phyloP scores from a whole-genome alignment of 1,140 invertebrate species.

The Drosophila seguyi region DNA sequence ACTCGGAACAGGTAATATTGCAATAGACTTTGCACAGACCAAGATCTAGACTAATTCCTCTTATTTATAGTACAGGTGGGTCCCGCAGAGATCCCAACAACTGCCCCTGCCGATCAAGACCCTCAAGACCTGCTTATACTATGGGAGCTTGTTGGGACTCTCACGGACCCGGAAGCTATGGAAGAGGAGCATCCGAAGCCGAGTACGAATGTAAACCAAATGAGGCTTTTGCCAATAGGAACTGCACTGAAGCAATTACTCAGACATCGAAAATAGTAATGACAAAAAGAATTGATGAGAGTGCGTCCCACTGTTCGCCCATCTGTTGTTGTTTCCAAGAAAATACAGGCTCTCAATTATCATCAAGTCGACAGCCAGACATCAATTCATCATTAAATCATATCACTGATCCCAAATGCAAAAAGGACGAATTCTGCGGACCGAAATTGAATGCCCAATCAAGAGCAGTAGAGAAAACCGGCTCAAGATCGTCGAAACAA shows the following conservation, averaged over 20 bases:
- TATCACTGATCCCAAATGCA: neutral
- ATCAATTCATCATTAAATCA: neutral
- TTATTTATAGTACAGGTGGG: constrained; percentile 4
- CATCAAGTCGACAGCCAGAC: neutral
- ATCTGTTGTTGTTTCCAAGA: neutral
- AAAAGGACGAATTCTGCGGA: neutral
- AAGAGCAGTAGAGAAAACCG: too few species aligned
- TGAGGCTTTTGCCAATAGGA: neutral
- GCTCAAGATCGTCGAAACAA: neutral
- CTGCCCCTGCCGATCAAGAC: neutral
- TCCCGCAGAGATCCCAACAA: neutral
- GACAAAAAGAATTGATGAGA: neutral
- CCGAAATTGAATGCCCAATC: neutral
- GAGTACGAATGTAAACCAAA: neutral
- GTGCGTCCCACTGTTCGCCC: too few species aligned
- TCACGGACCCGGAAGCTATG: too few species aligned
- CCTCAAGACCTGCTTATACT: neutral
- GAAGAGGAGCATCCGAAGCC: neutral
- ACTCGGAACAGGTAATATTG: neutral
- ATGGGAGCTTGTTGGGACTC: neutral
- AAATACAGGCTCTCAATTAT: neutral
- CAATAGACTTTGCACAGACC: neutral
- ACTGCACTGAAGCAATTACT: constrained; percentile 11
- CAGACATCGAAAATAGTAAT: constrained; percentile 11
- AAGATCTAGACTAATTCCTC: neutral